These are phyloP conservation scores for Antheraea mylitta DNA, from an alignment of 1,140 invertebrate species.

Conservation along the genomic window DNA sequence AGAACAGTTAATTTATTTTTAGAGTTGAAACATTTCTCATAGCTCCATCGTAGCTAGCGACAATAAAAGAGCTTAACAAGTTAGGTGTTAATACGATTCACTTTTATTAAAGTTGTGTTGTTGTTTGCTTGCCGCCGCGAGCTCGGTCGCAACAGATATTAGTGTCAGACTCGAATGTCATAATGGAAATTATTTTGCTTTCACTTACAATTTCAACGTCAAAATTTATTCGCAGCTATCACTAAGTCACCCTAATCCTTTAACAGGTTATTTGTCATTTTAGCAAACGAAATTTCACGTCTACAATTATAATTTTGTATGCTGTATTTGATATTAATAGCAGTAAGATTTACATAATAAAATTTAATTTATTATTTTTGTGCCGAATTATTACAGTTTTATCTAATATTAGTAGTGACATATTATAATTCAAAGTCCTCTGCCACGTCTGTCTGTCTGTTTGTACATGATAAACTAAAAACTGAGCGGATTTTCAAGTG, in stretches of 20 bases:
- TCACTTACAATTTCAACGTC: slow-evolving; percentile 13
- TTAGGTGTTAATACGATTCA: slow-evolving; percentile 48
- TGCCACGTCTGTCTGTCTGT: too few relatives aligned
- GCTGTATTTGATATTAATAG: neutral
- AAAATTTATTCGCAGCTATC: neutral
- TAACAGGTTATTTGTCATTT: neutral
- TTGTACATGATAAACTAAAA: too few relatives aligned
- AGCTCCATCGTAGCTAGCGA: slow-evolving; percentile 22
- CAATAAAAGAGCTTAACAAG: slow-evolving; percentile 40
- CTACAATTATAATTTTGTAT: neutral
- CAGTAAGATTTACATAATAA: too few relatives aligned
- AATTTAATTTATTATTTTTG: too few relatives aligned
- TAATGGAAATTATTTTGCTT: slow-evolving; percentile 22
- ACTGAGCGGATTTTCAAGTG: too few relatives aligned
- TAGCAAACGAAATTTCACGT: neutral
- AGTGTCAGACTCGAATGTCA: slow-evolving; percentile 26
- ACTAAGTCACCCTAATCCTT: neutral
- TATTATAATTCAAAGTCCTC: too few relatives aligned
- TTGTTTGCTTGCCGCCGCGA: slow-evolving; percentile 25
- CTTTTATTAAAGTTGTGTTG: slow-evolving; percentile 48
- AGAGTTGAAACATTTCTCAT: slow-evolving; percentile 19
- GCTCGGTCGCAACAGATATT: slow-evolving; percentile 25
- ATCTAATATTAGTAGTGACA: too few relatives aligned
- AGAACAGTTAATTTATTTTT: neutral
- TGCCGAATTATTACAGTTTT: too few relatives aligned